Conservation (phyloP, 2,113 vertebrate genomes). For the Orientallactaga bullata region DNA sequence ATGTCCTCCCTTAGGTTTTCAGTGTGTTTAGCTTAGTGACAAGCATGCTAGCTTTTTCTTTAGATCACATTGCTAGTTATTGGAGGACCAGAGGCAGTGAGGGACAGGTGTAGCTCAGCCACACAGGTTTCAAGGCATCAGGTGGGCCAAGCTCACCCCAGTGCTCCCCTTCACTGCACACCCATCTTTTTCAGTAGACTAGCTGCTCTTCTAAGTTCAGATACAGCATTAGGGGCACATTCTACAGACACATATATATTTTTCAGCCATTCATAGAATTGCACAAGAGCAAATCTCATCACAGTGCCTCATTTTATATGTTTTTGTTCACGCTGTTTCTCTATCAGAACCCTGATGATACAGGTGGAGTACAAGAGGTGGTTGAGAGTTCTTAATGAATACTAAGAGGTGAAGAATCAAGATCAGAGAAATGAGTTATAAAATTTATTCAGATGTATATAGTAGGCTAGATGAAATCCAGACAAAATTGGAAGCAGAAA, state of each 20-base stretch:
- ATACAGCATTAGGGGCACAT: not conserved
- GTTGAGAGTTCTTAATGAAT: not conserved
- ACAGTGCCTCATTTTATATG: not conserved
- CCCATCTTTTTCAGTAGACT: not conserved
- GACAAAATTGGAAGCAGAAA: not conserved
- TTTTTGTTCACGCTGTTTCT: not conserved
- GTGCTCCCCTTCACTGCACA: not conserved
- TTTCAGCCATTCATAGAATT: not conserved
- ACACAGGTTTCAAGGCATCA: not conserved
- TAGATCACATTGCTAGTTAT: not conserved
- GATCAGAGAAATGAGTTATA: not conserved
- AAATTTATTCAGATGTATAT: not conserved
- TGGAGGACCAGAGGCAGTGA: not conserved
- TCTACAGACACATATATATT: not conserved
- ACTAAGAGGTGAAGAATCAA: not conserved
- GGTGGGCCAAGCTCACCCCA: too few relatives aligned
- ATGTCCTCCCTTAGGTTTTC: not conserved
- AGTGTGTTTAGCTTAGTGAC: not conserved
- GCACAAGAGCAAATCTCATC: not conserved
- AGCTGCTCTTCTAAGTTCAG: not conserved
- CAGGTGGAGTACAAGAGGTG: not conserved
- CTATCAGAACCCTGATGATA: not conserved
- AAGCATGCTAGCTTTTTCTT: not conserved
- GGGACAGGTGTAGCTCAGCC: not conserved
- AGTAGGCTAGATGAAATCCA: not conserved